phyloP scores from a whole-genome alignment of 2,113 vertebrate species.

The Oncorhynchus clarkii region DNA sequence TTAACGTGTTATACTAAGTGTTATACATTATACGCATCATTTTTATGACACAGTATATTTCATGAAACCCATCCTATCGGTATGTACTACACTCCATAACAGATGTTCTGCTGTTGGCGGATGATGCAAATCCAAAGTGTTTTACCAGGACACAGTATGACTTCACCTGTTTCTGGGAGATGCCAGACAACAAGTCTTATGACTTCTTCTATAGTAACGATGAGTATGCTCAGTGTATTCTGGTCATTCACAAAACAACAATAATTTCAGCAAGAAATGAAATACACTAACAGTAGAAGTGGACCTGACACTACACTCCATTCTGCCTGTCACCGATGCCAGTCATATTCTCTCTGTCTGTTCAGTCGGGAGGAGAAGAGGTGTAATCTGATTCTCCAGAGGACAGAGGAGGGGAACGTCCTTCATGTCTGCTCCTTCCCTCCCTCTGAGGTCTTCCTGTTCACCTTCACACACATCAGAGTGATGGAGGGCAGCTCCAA shows the following conservation, averaged over 20 bases:
- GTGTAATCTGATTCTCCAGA: conserved; percentile 70
- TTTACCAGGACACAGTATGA: conserved; percentile 79
- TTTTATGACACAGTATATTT: too few relatives aligned
- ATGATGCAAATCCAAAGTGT: conserved; percentile 78
- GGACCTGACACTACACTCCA: neutral
- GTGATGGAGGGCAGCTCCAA: conserved; percentile 71
- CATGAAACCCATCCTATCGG: too few relatives aligned
- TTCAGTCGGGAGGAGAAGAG: conserved; percentile 15
- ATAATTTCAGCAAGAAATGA: too few relatives aligned
- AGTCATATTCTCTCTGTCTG: neutral
- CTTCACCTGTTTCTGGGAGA: conserved; percentile 92
- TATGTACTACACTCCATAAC: conserved; percentile 7
- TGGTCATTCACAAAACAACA: too few relatives aligned
- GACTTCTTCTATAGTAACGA: conserved; percentile 73
- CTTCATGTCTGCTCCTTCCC: conserved; percentile 82
- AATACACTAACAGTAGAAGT: too few relatives aligned
- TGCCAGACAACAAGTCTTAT: conserved; percentile 41
- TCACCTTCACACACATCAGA: conserved; percentile 51
- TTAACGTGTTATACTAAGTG: neutral
- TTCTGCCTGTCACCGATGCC: neutral
- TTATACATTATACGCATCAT: neutral
- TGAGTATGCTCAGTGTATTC: conserved; percentile 64
- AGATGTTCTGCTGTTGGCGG: conserved; percentile 77
- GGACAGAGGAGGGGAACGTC: conserved; percentile 17
- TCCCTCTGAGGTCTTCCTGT: conserved; percentile 66